Evolutionary conservation across 2,888 invertebrate genomes (phyloP).

Genomic region (Oligia strigilis): DNA sequence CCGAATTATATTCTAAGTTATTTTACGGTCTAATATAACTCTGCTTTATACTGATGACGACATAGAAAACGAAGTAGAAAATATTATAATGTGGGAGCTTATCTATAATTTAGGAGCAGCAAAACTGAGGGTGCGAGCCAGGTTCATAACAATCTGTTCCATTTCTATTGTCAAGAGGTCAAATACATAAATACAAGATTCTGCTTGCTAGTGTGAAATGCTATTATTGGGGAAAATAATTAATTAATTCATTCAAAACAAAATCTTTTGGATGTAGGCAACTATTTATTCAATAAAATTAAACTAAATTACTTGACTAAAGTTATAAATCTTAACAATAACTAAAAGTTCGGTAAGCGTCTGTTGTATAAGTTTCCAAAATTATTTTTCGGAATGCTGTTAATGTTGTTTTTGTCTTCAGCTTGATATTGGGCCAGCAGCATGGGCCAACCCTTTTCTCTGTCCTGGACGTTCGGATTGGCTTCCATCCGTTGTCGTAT

Average conservation of each 20-base stretch:
- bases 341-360: constrained; percentile 71
- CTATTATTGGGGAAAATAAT: background rate
- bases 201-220: no score
- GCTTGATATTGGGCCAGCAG: constrained; percentile 82
- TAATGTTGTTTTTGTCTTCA: constrained; percentile 71
- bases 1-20: constrained; percentile 8
- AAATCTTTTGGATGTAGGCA: background rate
- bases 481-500: constrained; percentile 83
- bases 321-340: constrained; percentile 4
- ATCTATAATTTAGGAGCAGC: constrained; percentile 8
- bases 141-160: background rate
- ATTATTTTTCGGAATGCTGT: constrained; percentile 56
- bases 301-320: constrained; percentile 7
- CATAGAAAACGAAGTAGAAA: background rate
- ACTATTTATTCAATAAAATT: constrained; percentile 42
- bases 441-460: constrained; percentile 84
- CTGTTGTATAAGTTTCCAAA: constrained; percentile 73
- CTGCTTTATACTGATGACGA: constrained; percentile 5
- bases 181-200: background rate
- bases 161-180: constrained; percentile 4
- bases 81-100: constrained; percentile 7
- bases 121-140: background rate
- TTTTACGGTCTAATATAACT: constrained; percentile 3
- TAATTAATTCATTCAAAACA: background rate
- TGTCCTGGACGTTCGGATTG: constrained; percentile 81